Conservation (phyloP, 2,113 vertebrate genomes). For the Cervus canadensis region DNA sequence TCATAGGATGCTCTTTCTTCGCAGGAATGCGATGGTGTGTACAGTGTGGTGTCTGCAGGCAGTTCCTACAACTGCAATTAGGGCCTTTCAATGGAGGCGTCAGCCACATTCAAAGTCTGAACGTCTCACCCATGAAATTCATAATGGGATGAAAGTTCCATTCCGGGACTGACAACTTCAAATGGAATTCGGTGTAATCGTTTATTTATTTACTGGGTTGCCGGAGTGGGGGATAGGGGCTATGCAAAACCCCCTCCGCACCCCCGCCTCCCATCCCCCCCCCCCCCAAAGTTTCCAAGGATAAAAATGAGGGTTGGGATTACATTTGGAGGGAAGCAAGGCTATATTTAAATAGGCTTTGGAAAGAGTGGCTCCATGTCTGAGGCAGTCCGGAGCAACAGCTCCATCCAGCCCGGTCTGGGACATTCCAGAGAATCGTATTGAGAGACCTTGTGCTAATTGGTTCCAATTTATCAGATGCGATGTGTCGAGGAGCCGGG, state of each 20-base stretch:
- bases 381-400: constrained; percentile 43
- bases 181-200: constrained; percentile 71
- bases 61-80: constrained; percentile 69
- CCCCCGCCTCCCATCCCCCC: no score
- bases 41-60: constrained; percentile 61
- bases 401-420: constrained; percentile 38
- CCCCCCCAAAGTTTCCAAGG: constrained; percentile 32
- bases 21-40: constrained; percentile 65
- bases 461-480: constrained; percentile 67
- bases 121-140: constrained; percentile 74
- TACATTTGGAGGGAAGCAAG: constrained; percentile 64
- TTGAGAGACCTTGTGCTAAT: constrained; percentile 45
- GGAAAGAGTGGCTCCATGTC: constrained; percentile 66
- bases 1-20: constrained; percentile 74
- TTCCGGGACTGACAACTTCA: constrained; percentile 67
- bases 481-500: not conserved
- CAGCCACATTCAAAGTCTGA: constrained; percentile 66
- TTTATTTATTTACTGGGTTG: constrained; percentile 71
- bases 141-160: constrained; percentile 77
- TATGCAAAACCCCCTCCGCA: not conserved
- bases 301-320: constrained; percentile 68
- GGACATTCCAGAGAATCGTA: constrained; percentile 62
- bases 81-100: constrained; percentile 70
- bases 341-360: constrained; percentile 74
- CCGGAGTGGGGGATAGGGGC: constrained; percentile 32